Conservation (phyloP, 2,888 invertebrate species). For the Alloscopus bannaensis region DNA sequence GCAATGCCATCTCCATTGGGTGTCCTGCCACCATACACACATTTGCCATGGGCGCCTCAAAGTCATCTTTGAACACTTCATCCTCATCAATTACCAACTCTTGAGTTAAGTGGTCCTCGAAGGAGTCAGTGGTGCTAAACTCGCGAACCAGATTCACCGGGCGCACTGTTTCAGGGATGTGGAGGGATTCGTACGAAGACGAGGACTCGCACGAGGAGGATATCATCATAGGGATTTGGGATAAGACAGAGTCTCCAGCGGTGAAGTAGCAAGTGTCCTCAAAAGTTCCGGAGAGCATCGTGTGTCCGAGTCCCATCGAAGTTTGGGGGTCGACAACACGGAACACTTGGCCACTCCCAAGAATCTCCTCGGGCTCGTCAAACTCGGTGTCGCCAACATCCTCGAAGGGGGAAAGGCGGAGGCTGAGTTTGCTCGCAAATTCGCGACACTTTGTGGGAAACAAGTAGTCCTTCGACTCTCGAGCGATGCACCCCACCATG, state of each 20-base stretch:
- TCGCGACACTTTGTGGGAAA: slow-evolving; percentile 38
- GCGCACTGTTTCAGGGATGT: slow-evolving; percentile 38
- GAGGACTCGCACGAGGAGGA: slow-evolving; percentile 4
- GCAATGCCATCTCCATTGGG: slow-evolving; percentile 39
- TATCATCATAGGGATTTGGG: slow-evolving; percentile 30
- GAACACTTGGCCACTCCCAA: slow-evolving; percentile 1
- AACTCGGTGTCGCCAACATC: slow-evolving; percentile 64
- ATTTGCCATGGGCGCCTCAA: slow-evolving; percentile 27
- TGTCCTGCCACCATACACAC: slow-evolving; percentile 33
- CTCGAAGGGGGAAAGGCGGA: slow-evolving; percentile 33
- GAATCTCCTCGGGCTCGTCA: slow-evolving; percentile 32
- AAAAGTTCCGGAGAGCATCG: slow-evolving; percentile 1
- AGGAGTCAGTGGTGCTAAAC: slow-evolving; percentile 39
- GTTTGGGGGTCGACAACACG: slow-evolving; percentile 23
- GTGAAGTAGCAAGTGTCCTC: slow-evolving; percentile 50
- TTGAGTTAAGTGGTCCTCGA: slow-evolving; percentile 15
- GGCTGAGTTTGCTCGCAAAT: slow-evolving; percentile 31
- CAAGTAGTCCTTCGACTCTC: slow-evolving; percentile 36
- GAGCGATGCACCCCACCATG: slow-evolving; percentile 18
- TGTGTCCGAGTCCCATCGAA: slow-evolving; percentile 16
- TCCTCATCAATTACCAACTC: slow-evolving; percentile 25
- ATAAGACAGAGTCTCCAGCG: slow-evolving; percentile 23
- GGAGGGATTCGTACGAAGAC: slow-evolving; percentile 67
- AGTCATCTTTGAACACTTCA: slow-evolving; percentile 39
- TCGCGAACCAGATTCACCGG: slow-evolving; percentile 61